A percentile compares a stretch with the other conserved stretches of the same genome.
phyloP scores from a whole-genome alignment of 2,113 vertebrate genomes.

The Grus americana region DNA sequence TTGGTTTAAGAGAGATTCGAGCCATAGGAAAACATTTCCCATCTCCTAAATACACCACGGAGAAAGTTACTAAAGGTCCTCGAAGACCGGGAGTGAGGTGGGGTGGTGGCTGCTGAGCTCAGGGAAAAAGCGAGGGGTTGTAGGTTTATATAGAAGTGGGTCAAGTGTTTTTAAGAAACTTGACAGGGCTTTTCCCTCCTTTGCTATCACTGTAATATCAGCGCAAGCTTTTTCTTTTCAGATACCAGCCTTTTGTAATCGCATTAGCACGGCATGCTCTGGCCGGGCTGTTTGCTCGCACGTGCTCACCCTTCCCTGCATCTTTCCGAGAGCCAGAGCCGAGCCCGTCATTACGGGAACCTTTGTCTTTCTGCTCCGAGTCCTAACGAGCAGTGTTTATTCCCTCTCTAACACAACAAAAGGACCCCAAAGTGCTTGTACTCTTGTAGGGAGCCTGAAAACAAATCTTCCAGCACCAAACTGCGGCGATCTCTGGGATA shows the following conservation, averaged over 20 bases:
- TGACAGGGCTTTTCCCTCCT: neutral
- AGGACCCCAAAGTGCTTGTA: neutral
- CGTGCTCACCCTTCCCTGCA: neutral
- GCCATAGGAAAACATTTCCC: neutral
- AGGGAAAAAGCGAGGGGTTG: neutral
- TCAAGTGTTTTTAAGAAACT: constrained; percentile 36
- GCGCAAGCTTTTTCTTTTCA: constrained; percentile 2
- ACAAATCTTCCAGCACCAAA: neutral
- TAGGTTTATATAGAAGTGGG: neutral
- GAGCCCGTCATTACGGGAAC: neutral
- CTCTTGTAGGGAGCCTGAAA: neutral
- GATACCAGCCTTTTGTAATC: neutral
- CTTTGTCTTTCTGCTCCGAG: neutral
- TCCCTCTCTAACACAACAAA: neutral
- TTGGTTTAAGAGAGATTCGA: neutral
- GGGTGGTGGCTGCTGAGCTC: neutral
- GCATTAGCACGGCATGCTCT: neutral
- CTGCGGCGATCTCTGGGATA: neutral
- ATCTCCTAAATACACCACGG: neutral
- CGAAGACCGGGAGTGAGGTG: accelerated
- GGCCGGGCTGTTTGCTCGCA: accelerated
- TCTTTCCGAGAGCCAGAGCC: neutral
- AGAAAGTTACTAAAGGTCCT: neutral
- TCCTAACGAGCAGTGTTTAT: neutral
- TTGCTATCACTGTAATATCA: neutral